These are phyloP conservation scores for Brevimyrus niger DNA, from an alignment of 2,113 vertebrate species.

Conservation along the genomic window DNA sequence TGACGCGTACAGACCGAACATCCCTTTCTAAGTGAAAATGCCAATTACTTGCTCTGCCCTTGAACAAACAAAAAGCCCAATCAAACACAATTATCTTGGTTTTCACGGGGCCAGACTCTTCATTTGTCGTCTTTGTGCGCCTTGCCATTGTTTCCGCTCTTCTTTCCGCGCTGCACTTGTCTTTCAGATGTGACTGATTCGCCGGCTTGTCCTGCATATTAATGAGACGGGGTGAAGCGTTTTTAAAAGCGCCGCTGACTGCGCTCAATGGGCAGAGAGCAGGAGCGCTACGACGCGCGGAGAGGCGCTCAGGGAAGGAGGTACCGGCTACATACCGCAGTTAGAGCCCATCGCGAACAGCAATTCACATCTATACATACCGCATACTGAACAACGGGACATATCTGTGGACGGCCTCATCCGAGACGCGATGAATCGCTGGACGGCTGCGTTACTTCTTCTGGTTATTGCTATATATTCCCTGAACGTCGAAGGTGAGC, in stretches of 20 bases:
- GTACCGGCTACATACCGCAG: background rate
- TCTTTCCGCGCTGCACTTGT: constrained; percentile 13
- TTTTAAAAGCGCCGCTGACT: constrained; percentile 68
- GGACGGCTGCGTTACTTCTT: constrained; percentile 73
- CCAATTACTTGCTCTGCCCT: constrained; percentile 6
- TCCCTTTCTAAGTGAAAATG: background rate
- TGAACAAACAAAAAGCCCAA: constrained; percentile 20
- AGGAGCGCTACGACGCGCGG: background rate
- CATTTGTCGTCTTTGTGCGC: constrained; percentile 10
- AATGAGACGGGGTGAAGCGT: constrained; percentile 78
- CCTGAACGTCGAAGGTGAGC: constrained; percentile 79
- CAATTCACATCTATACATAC: background rate
- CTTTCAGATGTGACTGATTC: constrained; percentile 62
- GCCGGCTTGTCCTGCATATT: constrained; percentile 82
- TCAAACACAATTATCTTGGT: constrained; percentile 26
- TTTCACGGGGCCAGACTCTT: constrained; percentile 19
- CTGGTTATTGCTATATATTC: constrained; percentile 74
- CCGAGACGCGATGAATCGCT: constrained; percentile 74
- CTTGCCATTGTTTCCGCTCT: constrained; percentile 1
- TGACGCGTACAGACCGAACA: background rate
- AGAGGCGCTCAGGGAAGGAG: background rate
- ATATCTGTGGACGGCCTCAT: constrained; percentile 23
- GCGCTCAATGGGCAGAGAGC: constrained; percentile 10
- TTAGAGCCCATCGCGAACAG: background rate
- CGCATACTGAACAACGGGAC: background rate